phyloP scores from a whole-genome alignment of 2,797 vertebrate species.

The Propithecus deckenii region DNA sequence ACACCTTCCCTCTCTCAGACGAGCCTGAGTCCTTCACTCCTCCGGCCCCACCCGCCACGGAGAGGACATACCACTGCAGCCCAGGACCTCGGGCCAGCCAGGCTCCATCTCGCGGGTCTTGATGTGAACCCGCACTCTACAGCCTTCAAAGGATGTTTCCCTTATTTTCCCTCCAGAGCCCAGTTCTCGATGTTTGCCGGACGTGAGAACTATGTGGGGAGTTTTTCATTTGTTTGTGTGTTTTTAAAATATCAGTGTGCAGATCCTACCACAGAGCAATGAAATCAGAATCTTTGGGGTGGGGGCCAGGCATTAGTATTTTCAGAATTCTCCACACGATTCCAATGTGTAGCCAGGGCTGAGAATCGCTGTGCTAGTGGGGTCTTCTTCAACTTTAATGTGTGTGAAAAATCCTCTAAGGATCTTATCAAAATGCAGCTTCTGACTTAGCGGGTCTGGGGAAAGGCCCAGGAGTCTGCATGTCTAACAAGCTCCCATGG shows the following conservation, averaged over 20 bases:
- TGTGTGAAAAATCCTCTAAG: background rate
- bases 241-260: background rate
- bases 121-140: background rate
- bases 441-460: background rate
- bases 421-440: background rate
- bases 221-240: background rate
- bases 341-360: background rate
- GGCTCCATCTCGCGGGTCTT: background rate
- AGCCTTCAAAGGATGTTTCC: background rate
- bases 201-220: background rate
- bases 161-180: background rate
- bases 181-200: background rate
- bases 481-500: background rate
- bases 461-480: background rate
- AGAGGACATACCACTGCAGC: background rate
- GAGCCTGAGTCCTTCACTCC: background rate
- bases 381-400: background rate
- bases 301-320: background rate
- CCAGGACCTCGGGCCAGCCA: background rate
- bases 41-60: accelerated
- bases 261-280: background rate
- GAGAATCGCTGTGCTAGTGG: background rate
- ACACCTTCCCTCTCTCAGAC: background rate
- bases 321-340: background rate
- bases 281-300: background rate